Base-by-base conservation (phyloP, 2,797 vertebrate species). In the Dromococcyx pavoninus region DNA sequence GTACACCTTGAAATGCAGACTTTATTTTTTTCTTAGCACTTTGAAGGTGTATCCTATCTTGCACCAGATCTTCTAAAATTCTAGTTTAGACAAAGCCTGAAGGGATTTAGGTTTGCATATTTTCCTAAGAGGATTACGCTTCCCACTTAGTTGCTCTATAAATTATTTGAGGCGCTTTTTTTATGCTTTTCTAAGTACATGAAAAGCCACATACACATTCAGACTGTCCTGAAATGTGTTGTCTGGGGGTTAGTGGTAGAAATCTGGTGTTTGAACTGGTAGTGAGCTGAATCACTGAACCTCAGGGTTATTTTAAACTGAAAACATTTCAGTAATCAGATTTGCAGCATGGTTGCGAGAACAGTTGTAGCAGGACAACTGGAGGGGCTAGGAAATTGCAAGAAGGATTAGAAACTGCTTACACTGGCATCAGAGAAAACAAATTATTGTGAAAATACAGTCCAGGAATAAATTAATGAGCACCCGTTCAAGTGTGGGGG, bases 81-180 rank as follows among this genome's bases (percentile, higher is more conserved):
- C 54, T 66, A 41, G 66, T 89, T 89, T 65, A 81, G 86, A 84
- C 70, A 66, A 93, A 88, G 76, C 62, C 62, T 62, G 78, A 54
- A 50, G 69, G 46, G 54, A 81, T 92, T 89, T 88, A 61, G 54
- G 76, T 90, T 93, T 91, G 64, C 86, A 73, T 96, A 92, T 94
- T 95, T 93, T 92, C 65, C 67, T 89, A 71, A 93, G 87, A 91
- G 81, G 92, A 95, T 96, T 92, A 76, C 2, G 11, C 37, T 92
- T 96, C 74, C 66, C 81, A 89, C 81, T 92, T 94, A 44, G 64
- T 91, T 89, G 64, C 90, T 93, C 16, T 91, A 9, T 70, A 87
- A 85, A 87, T 94, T 65, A 33, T 91, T 94, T 86, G 62, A 71
- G 30, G 32, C 0, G 0, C 8, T 53, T n/a, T 91, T 91, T 83